These are phyloP conservation scores for Tolypeutes matacus DNA, from an alignment of 2,797 vertebrate species.

Conservation along the genomic window DNA sequence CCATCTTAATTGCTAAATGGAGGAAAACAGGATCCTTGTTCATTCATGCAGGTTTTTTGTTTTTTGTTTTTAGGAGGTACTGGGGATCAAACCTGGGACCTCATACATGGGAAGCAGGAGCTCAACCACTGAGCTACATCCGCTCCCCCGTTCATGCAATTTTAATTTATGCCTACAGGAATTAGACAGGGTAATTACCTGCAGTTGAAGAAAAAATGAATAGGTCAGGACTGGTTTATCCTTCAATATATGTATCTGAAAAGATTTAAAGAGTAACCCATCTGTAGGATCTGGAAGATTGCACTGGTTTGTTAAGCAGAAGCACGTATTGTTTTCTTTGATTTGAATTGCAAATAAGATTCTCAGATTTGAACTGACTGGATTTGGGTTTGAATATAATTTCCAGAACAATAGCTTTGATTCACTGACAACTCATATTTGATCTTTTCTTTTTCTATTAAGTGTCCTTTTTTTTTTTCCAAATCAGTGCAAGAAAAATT, in stretches of 20 bases:
- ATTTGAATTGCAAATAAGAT: slow-evolving; percentile 73
- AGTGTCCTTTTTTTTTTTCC: slow-evolving; percentile 64
- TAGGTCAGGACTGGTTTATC: slow-evolving; percentile 77
- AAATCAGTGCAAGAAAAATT: slow-evolving; percentile 16
- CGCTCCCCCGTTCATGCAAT: slow-evolving; percentile 22
- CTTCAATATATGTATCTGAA: slow-evolving; percentile 63
- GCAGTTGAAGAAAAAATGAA: slow-evolving; percentile 77
- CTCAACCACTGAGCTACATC: too few species aligned
- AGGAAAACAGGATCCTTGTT: slow-evolving; percentile 71
- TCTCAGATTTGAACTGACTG: slow-evolving; percentile 65
- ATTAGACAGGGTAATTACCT: slow-evolving; percentile 80
- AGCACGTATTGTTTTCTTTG: background rate
- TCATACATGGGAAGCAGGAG: too few species aligned
- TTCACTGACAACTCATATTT: slow-evolving; percentile 46
- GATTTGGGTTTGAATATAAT: slow-evolving; percentile 78
- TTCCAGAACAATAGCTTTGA: slow-evolving; percentile 75
- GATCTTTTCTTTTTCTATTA: slow-evolving; percentile 68
- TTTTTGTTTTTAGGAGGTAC: too few species aligned
- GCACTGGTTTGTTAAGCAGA: slow-evolving; percentile 57
- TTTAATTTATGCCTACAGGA: slow-evolving; percentile 80
- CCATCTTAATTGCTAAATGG: slow-evolving; percentile 68
- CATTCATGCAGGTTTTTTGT: background rate
- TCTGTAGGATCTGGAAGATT: slow-evolving; percentile 36
- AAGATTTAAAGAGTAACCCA: slow-evolving; percentile 75
- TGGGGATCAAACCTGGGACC: too few species aligned